Conservation (phyloP, 92 coral and sea anemone species). For the Ricordea florida region DNA sequence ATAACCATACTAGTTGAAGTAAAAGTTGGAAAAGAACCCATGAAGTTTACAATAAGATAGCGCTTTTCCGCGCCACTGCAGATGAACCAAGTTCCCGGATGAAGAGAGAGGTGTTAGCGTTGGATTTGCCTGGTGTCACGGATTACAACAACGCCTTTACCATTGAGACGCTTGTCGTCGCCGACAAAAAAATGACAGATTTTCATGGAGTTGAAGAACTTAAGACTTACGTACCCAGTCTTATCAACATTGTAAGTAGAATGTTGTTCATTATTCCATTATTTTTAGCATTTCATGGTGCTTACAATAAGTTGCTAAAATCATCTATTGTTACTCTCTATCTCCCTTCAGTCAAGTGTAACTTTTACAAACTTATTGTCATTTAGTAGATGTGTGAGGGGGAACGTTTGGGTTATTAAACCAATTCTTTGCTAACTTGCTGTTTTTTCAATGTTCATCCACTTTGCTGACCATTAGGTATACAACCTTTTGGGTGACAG, state of each 20-base stretch:
- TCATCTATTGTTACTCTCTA: neutral
- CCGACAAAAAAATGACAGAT: slow-evolving; percentile 62
- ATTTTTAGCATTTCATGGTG: neutral
- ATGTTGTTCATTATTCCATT: neutral
- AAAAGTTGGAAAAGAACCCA: too few relatives aligned
- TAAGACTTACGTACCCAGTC: slow-evolving; percentile 62
- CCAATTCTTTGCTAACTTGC: neutral
- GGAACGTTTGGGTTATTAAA: too few relatives aligned
- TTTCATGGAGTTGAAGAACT: slow-evolving; percentile 63
- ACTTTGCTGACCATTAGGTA: slow-evolving; percentile 14
- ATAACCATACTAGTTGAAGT: too few relatives aligned
- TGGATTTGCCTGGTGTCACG: slow-evolving; percentile 6
- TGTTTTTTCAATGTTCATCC: neutral
- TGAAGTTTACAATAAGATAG: too few relatives aligned
- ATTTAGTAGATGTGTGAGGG: too few relatives aligned
- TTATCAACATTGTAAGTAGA: slow-evolving; percentile 68
- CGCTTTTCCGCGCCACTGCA: neutral
- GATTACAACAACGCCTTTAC: slow-evolving; percentile 5
- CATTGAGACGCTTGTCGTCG: slow-evolving; percentile 73
- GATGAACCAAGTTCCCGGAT: neutral
- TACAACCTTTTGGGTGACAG: slow-evolving; percentile 56
- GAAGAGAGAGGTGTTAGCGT: neutral
- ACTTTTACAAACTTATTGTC: too few relatives aligned
- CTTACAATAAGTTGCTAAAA: too few relatives aligned
- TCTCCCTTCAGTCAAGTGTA: neutral